A percentile compares a stretch with the other conserved stretches of the same genome.
phyloP scores from a whole-genome alignment of 2,797 vertebrate genomes.

The Platalea minor region DNA sequence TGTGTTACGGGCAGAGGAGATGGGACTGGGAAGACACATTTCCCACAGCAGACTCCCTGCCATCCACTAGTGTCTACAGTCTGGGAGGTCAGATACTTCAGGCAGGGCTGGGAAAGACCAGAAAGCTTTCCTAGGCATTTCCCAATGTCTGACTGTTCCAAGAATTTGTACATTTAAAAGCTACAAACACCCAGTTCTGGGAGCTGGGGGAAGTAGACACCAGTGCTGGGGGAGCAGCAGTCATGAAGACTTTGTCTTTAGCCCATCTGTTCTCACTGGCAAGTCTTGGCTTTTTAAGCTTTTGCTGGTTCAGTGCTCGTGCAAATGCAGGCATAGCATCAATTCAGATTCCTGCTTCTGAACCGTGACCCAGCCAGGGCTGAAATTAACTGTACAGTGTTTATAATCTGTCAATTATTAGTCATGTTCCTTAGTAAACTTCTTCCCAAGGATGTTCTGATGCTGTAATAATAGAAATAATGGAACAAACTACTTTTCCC shows the following conservation, averaged over 20 bases:
- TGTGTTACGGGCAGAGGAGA: background rate
- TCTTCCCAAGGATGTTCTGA: background rate
- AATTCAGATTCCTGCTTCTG: conserved; percentile 9
- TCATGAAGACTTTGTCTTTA: background rate
- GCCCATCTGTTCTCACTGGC: background rate
- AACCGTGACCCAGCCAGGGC: background rate
- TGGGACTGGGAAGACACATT: background rate
- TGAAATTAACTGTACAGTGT: background rate
- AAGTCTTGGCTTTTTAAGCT: background rate
- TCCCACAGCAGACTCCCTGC: background rate
- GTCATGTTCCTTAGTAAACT: background rate
- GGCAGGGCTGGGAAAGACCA: background rate
- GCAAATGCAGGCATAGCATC: background rate
- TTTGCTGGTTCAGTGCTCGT: background rate
- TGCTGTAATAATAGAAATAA: background rate
- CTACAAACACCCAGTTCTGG: background rate
- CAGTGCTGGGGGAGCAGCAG: background rate
- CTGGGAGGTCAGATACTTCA: background rate
- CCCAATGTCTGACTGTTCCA: background rate
- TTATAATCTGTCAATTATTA: conserved; percentile 20
- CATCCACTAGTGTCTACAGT: background rate
- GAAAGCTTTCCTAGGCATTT: background rate
- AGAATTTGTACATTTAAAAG: background rate
- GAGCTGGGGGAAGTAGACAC: background rate
- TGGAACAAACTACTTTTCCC: background rate